These are phyloP conservation scores for Taenaris catops DNA, from an alignment of 2,888 invertebrate genomes.

Conservation along the genomic window DNA sequence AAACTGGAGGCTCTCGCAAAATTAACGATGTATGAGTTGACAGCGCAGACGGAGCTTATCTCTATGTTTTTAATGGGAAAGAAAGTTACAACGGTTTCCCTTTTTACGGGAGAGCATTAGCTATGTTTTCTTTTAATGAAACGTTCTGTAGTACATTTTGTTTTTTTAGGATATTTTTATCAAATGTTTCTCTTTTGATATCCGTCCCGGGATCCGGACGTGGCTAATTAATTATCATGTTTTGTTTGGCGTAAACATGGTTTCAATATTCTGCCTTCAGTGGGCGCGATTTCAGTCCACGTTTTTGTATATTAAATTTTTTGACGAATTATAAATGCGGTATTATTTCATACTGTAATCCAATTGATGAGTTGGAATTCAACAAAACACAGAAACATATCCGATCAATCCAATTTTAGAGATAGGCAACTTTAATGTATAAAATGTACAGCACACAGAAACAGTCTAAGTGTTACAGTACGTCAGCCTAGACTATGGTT, in stretches of 20 bases:
- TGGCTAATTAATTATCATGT: slow-evolving; percentile 15
- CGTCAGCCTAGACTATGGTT: too few relatives aligned
- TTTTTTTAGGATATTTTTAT: slow-evolving; percentile 37
- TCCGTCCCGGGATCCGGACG: slow-evolving; percentile 18
- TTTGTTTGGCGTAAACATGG: slow-evolving; percentile 14
- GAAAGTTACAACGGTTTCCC: slow-evolving; percentile 41
- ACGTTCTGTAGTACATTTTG: slow-evolving; percentile 26
- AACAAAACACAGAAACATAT: too few relatives aligned
- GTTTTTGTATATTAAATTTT: too few relatives aligned
- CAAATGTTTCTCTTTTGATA: slow-evolving; percentile 37
- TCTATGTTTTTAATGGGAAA: slow-evolving; percentile 53
- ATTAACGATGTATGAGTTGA: slow-evolving; percentile 74
- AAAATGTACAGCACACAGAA: too few relatives aligned
- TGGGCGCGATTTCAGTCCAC: too few relatives aligned
- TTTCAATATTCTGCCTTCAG: slow-evolving; percentile 3
- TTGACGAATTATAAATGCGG: too few relatives aligned
- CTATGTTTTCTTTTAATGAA: slow-evolving; percentile 43
- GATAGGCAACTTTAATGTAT: too few relatives aligned
- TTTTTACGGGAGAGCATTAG: slow-evolving; percentile 44
- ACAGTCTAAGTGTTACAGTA: too few relatives aligned
- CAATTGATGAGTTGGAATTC: too few relatives aligned
- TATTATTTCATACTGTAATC: too few relatives aligned
- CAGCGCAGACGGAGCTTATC: slow-evolving; percentile 61
- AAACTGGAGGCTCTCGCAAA: slow-evolving; percentile 60
- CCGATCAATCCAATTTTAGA: too few relatives aligned